phyloP scores from a whole-genome alignment of 2,888 invertebrate species.

The Thereva unica region DNA sequence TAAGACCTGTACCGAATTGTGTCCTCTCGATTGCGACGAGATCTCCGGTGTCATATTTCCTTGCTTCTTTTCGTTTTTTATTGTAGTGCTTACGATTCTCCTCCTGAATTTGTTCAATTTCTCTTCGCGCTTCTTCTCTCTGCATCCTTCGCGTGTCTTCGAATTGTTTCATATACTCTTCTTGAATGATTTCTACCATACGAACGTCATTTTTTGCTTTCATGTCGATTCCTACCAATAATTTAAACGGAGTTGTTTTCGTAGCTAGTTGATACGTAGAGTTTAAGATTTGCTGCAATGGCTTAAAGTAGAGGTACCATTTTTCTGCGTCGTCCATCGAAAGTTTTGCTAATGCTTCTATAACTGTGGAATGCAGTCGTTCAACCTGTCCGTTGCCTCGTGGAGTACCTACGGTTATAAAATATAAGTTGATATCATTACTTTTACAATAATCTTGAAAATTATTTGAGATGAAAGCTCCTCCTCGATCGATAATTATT shows the following conservation, averaged over 20 bases:
- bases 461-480: slow-evolving; percentile 38
- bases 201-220: not conserved
- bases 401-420: slow-evolving; percentile 38
- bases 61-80: slow-evolving; percentile 7
- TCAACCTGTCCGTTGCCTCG: slow-evolving; percentile 42
- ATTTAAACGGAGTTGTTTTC: slow-evolving; percentile 45
- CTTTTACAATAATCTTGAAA: slow-evolving; percentile 38
- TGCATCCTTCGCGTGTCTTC: not conserved
- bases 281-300: slow-evolving; percentile 44
- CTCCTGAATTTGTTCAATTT: not conserved
- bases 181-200: slow-evolving; percentile 7
- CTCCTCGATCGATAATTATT: slow-evolving; percentile 37
- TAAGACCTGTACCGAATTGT: slow-evolving; percentile 12
- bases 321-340: slow-evolving; percentile 42
- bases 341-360: slow-evolving; percentile 37
- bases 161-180: slow-evolving; percentile 12
- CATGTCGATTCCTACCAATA: slow-evolving; percentile 44
- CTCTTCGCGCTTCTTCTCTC: slow-evolving; percentile 6
- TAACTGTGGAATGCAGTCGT: slow-evolving; percentile 37
- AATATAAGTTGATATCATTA: slow-evolving; percentile 31
- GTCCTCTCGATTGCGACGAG: slow-evolving; percentile 10
- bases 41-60: slow-evolving; percentile 4
- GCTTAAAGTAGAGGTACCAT: slow-evolving; percentile 46
- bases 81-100: slow-evolving; percentile 4
- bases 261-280: slow-evolving; percentile 43